Evolutionary conservation across 2,888 invertebrate genomes (phyloP).

Genomic region (Podotricha telesiphe): DNA sequence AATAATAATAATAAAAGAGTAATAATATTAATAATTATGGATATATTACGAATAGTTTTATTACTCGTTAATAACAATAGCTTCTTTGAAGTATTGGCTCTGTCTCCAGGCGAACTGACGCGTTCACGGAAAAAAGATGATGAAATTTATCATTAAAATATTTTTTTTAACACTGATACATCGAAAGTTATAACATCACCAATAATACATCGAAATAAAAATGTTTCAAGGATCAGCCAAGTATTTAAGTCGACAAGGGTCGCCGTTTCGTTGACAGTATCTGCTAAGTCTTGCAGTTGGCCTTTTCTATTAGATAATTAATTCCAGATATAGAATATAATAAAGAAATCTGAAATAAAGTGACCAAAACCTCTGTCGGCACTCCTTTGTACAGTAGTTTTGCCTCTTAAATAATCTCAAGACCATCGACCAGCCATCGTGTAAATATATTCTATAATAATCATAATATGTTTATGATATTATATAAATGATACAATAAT

Average conservation of each 20-base stretch:
- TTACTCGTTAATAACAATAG: conserved; percentile 95
- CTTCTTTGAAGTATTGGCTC: conserved; percentile 98
- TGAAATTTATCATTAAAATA: conserved; percentile 70
- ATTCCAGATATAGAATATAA: conserved; percentile 42
- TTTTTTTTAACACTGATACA: conserved; percentile 52
- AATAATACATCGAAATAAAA: background rate
- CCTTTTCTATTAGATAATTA: conserved; percentile 30
- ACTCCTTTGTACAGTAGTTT: background rate
- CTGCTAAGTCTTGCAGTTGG: conserved; percentile 9
- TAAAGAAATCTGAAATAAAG: conserved; percentile 30
- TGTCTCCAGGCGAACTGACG: conserved; percentile 96
- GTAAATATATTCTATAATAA: conserved; percentile 6
- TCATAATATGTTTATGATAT: conserved; percentile 12
- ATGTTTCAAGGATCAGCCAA: conserved; percentile 41
- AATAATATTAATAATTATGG: conserved; percentile 70
- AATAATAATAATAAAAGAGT: conserved; percentile 75
- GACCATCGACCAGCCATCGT: background rate
- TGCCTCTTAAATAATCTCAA: background rate
- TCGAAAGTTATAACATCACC: conserved; percentile 42
- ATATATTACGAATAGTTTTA: conserved; percentile 82
- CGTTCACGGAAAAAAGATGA: conserved; percentile 72
- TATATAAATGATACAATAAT: conserved; percentile 20
- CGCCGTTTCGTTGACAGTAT: conserved; percentile 24
- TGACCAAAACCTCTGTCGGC: conserved; percentile 19
- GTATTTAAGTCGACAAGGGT: conserved; percentile 38